Evolutionary conservation across 2,888 invertebrate genomes (phyloP).

Genomic region (Encarsia formosa): DNA sequence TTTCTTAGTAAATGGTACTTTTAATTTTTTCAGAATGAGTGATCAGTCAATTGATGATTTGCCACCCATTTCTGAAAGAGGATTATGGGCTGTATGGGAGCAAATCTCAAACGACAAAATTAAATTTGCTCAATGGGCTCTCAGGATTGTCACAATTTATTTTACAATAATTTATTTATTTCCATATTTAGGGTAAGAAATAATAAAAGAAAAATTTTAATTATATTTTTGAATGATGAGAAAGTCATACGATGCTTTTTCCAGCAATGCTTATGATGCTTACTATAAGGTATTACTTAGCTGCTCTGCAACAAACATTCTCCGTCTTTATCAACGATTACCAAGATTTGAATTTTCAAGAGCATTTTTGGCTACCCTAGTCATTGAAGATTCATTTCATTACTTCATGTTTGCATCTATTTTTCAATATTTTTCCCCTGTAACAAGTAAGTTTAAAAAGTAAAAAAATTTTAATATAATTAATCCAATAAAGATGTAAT

Average conservation of each 20-base stretch:
- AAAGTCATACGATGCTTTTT: too few species aligned
- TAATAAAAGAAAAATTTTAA: constrained; percentile 14
- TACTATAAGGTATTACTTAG: constrained; percentile 90
- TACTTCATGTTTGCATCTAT: constrained; percentile 93
- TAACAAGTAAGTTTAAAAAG: constrained; percentile 65
- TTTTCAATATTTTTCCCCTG: constrained; percentile 86
- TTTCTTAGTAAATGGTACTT: neutral
- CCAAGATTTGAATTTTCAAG: constrained; percentile 77
- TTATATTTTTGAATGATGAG: constrained; percentile 7
- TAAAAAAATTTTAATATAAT: too few species aligned
- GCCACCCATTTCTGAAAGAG: constrained; percentile 48
- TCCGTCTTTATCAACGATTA: constrained; percentile 90
- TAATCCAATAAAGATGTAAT: constrained; percentile 8
- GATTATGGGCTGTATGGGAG: constrained; percentile 64
- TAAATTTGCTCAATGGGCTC: constrained; percentile 82
- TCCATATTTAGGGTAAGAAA: constrained; percentile 81
- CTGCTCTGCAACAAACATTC: constrained; percentile 91
- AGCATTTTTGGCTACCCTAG: constrained; percentile 75
- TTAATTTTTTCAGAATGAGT: constrained; percentile 32
- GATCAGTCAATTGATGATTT: constrained; percentile 30
- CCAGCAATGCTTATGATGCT: constrained; percentile 70
- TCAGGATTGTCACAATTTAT: constrained; percentile 77
- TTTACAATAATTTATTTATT: constrained; percentile 81
- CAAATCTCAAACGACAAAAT: constrained; percentile 80
- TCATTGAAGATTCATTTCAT: constrained; percentile 92